These are phyloP conservation scores for Molossus alvarezi DNA, from an alignment of 2,797 vertebrate genomes.

Conservation along the genomic window DNA sequence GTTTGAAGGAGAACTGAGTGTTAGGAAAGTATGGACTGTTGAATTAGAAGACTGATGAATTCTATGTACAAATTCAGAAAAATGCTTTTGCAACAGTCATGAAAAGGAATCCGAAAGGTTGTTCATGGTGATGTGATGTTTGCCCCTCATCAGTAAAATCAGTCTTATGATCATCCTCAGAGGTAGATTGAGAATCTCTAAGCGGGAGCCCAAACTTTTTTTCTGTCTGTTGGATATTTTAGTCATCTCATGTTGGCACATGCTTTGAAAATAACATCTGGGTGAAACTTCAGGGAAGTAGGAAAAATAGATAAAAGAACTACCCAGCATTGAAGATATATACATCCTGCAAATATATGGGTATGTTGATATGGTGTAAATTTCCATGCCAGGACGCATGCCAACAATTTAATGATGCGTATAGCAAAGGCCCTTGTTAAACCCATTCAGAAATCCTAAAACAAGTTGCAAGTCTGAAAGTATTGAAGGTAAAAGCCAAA, in stretches of 20 bases:
- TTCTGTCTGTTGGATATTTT: slow-evolving; percentile 67
- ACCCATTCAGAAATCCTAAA: slow-evolving; percentile 80
- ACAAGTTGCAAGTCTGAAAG: slow-evolving; percentile 75
- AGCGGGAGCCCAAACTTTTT: slow-evolving; percentile 23
- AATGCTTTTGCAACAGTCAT: not conserved
- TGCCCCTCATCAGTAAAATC: not conserved
- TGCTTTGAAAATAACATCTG: slow-evolving; percentile 70
- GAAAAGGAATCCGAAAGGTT: not conserved
- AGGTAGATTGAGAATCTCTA: slow-evolving; percentile 41
- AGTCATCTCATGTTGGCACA: slow-evolving; percentile 60
- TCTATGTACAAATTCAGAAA: slow-evolving; percentile 45
- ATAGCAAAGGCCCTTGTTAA: slow-evolving; percentile 52
- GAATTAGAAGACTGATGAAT: slow-evolving; percentile 12
- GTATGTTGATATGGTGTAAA: not conserved
- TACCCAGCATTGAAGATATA: not conserved
- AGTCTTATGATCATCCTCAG: not conserved
- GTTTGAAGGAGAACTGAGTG: slow-evolving; percentile 38
- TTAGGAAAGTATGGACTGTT: not conserved
- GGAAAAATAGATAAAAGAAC: slow-evolving; percentile 70
- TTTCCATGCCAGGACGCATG: slow-evolving; percentile 41
- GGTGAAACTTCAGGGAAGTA: slow-evolving; percentile 62
- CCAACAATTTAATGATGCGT: slow-evolving; percentile 72
- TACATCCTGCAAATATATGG: slow-evolving; percentile 3
- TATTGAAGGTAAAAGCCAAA: slow-evolving; percentile 80
- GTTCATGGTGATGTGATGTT: not conserved